Conservation (phyloP, 2,888 invertebrate genomes). For the Chrysopilus asiliformis region DNA sequence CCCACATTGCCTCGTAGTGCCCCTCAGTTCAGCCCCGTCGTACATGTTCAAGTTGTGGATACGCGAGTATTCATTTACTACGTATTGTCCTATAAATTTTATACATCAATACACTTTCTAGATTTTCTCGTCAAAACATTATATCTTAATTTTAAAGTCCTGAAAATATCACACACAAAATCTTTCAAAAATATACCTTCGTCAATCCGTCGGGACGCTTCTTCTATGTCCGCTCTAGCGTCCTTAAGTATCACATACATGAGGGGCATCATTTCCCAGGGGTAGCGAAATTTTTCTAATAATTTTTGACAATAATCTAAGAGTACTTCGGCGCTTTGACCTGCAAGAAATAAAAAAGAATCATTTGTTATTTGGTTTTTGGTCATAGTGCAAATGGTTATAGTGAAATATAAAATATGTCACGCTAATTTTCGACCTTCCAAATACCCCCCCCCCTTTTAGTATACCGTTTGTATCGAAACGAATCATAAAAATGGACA, state of each 20-base stretch:
- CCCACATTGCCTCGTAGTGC: constrained; percentile 68
- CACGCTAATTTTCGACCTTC: too few relatives aligned
- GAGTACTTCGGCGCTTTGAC: constrained; percentile 41
- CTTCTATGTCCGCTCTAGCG: constrained; percentile 57
- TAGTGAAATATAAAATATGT: too few relatives aligned
- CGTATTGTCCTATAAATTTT: constrained; percentile 45
- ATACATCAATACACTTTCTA: not conserved
- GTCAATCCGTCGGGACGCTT: constrained; percentile 59
- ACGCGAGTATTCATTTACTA: constrained; percentile 61
- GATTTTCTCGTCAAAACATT: constrained; percentile 16
- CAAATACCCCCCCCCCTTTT: too few relatives aligned
- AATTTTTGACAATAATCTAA: constrained; percentile 62
- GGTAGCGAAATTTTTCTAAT: constrained; percentile 61
- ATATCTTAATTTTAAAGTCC: too few relatives aligned
- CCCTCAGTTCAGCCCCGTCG: constrained; percentile 59
- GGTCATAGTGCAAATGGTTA: too few relatives aligned
- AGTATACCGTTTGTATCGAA: too few relatives aligned
- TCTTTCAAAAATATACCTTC: constrained; percentile 45
- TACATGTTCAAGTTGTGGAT: constrained; percentile 62
- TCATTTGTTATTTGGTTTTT: too few relatives aligned
- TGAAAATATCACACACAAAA: too few relatives aligned
- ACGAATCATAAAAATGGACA: too few relatives aligned
- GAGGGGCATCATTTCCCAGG: constrained; percentile 68
- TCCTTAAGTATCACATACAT: constrained; percentile 69
- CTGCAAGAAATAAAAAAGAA: too few relatives aligned